Percentiles rank a stretch among this genome's conserved stretches.
These are phyloP conservation scores for Pristiophorus japonicus DNA, from an alignment of 2,113 vertebrate genomes.

Conservation along the genomic window DNA sequence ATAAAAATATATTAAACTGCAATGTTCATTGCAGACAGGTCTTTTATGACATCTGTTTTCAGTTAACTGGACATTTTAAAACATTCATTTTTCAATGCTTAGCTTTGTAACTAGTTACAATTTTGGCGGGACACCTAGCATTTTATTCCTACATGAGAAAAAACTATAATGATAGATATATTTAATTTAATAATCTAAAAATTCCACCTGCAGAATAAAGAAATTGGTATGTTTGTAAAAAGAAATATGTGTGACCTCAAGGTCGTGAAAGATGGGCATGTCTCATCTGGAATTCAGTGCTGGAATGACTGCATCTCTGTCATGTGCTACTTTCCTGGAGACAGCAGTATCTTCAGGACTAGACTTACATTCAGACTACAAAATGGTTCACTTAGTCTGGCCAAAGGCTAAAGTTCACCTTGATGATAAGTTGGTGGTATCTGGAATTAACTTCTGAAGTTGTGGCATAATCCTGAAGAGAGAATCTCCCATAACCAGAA, in stretches of 20 bases:
- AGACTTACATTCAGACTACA: not conserved
- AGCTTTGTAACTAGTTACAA: not conserved
- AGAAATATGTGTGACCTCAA: not conserved
- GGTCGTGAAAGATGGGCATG: not conserved
- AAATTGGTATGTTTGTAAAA: slow-evolving; percentile 1
- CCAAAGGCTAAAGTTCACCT: not conserved
- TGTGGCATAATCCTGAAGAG: not conserved
- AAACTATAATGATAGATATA: not conserved
- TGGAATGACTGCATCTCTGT: not conserved
- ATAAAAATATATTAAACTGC: slow-evolving; percentile 4
- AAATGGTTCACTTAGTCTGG: not conserved
- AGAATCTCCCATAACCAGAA: not conserved
- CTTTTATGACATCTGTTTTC: slow-evolving; percentile 23
- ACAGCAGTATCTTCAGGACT: not conserved
- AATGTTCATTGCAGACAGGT: not conserved
- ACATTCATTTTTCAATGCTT: slow-evolving; percentile 18
- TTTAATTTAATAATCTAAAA: not conserved
- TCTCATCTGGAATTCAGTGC: slow-evolving; percentile 9
- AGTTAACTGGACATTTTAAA: slow-evolving; percentile 32
- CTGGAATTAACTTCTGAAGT: not conserved
- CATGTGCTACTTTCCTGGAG: not conserved
- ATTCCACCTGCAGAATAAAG: slow-evolving; percentile 14
- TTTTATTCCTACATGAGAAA: slow-evolving; percentile 2
- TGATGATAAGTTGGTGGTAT: not conserved
- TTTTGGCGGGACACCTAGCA: not conserved